Percentiles rank a stretch among this genome's conserved stretches.
phyloP scores from a whole-genome alignment of 2,888 invertebrate species.

The Drosophila falleni region DNA sequence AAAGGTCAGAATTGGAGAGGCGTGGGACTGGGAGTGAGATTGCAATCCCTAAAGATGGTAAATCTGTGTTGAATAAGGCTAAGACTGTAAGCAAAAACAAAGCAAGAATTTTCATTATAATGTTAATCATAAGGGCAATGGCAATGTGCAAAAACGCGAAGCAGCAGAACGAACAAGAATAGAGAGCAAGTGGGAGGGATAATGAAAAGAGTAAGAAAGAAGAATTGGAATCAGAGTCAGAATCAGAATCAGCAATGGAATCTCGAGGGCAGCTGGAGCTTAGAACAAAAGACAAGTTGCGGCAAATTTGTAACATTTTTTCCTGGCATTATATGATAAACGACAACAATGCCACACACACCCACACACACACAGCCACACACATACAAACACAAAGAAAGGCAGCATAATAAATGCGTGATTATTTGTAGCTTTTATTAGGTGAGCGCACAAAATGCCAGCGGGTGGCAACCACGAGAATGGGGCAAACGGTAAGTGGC shows the following conservation, averaged over 20 bases:
- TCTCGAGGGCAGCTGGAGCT: conserved; percentile 47
- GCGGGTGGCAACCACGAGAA: conserved; percentile 47
- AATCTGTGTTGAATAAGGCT: conserved; percentile 35
- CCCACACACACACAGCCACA: conserved; percentile 9
- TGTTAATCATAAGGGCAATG: conserved; percentile 22
- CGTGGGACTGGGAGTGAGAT: conserved; percentile 2
- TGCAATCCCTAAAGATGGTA: conserved; percentile 24
- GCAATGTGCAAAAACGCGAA: conserved; percentile 18
- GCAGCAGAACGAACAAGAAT: neutral
- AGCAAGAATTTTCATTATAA: conserved; percentile 24
- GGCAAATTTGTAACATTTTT: conserved; percentile 47
- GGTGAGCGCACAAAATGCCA: conserved; percentile 61
- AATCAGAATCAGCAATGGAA: conserved; percentile 29
- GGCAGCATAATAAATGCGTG: conserved; percentile 75
- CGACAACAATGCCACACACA: conserved; percentile 42
- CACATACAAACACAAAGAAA: conserved; percentile 17
- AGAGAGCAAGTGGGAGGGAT: neutral
- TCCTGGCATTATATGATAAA: conserved; percentile 46
- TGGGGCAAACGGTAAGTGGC: conserved; percentile 13
- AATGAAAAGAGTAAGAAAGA: neutral
- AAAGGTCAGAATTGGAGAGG: neutral
- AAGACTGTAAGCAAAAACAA: conserved; percentile 22
- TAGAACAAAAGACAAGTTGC: conserved; percentile 59
- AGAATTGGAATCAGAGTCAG: conserved; percentile 12
- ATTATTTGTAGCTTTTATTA: conserved; percentile 78